phyloP scores from a whole-genome alignment of 2,888 invertebrate species.

The Dusona sp. region DNA sequence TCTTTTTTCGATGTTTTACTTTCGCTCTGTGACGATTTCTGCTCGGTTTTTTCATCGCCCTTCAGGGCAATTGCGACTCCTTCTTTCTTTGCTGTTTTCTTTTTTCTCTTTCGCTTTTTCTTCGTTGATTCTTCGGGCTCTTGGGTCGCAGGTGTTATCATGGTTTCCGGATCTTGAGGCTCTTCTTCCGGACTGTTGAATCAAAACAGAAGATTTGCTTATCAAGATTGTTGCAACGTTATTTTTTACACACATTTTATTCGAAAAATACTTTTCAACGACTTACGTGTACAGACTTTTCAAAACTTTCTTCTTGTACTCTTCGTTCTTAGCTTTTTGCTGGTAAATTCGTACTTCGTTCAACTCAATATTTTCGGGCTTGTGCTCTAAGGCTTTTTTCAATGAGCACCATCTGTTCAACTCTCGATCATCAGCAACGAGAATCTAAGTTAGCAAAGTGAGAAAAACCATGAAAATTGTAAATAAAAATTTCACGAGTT shows the following conservation, averaged over 20 bases:
- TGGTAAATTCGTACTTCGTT: conserved; percentile 92
- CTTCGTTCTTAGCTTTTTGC: conserved; percentile 90
- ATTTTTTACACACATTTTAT: background rate
- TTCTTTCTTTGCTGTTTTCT: conserved; percentile 78
- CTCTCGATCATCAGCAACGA: conserved; percentile 96
- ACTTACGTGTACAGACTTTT: conserved; percentile 90
- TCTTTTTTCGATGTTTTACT: background rate
- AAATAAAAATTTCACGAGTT: background rate
- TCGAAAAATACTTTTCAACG: background rate
- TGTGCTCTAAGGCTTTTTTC: conserved; percentile 93
- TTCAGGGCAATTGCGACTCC: conserved; percentile 56
- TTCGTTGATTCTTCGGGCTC: conserved; percentile 79
- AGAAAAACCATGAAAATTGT: background rate
- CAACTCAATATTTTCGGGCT: conserved; percentile 91
- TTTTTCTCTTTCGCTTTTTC: conserved; percentile 81
- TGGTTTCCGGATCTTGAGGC: conserved; percentile 75
- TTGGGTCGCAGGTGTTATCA: conserved; percentile 10
- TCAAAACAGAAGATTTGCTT: background rate
- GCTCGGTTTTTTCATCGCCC: conserved; percentile 31
- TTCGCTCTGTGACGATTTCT: background rate
- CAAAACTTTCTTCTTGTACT: conserved; percentile 92
- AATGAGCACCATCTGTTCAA: conserved; percentile 98
- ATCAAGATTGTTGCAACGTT: background rate
- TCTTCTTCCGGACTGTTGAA: conserved; percentile 71
- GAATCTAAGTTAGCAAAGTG: conserved; percentile 89